Evolutionary conservation across 1,140 invertebrate genomes (phyloP), one percentile per base, ranked within the genome.

Genomic region (Euwallacea fornicatus): DNA sequence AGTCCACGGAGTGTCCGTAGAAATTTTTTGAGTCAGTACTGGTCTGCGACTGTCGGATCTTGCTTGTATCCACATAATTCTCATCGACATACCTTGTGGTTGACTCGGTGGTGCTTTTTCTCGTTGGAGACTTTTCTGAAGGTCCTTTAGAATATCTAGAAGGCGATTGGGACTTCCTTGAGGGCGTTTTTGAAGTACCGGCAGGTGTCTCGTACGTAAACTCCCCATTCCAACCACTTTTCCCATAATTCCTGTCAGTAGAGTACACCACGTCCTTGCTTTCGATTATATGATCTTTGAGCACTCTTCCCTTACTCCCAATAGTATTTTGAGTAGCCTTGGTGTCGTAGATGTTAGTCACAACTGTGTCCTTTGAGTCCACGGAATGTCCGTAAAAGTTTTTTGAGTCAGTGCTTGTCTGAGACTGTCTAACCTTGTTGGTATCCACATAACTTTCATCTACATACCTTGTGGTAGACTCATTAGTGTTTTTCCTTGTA

Each of bases 261-360:
- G 79, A 80, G 74, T 78, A 80, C n/a, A 80, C 73, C 42, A 78
- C 43, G 71, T 80, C 79, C 10, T 66, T 79, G 10, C 73, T 73
- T 63, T 77, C 77, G 3, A 72, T 59, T 16, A 58, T 78, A 46
- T 74, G 58, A 73, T 79, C 77, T 54, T 76, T 73, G 10, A 79
- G 55, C 60, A 80, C 63, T 62, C 66, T 78, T 53, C 78, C 78
- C 67, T 44, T 71, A 21, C 75, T 77, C 46, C 79, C 77, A 56
- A 80, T 80, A 11, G 77, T 78, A 42, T 79, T 80, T 70, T 80
- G 79, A 8, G 75, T 68, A 21, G 79, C 77, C 33, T 73, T 79
- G 9, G 75, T 73, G 64, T 80, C 79, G 64, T 80, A 80, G 8
- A 76, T 73, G 53, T 79, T 79, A 53, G 72, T 67, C 7, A 80